phyloP scores from a whole-genome alignment of 2,113 vertebrate species.

The Microtus montanus region DNA sequence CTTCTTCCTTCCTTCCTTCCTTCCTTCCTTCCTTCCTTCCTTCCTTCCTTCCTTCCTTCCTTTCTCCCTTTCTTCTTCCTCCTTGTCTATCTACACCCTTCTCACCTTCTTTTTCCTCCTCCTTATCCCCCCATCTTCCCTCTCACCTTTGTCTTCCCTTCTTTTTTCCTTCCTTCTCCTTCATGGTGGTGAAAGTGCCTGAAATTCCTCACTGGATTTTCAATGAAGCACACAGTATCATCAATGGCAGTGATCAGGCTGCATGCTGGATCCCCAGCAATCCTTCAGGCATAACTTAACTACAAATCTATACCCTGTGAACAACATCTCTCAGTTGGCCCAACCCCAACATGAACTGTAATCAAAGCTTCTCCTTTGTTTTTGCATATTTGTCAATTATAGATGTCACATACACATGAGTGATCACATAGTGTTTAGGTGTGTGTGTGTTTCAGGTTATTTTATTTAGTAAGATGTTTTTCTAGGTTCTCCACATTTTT shows the following conservation, averaged over 20 bases:
- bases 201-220: neutral
- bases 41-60: no score
- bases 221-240: neutral
- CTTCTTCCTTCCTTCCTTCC: no score
- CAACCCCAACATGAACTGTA: neutral
- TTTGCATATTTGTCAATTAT: neutral
- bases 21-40: no score
- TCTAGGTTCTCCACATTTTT: no score
- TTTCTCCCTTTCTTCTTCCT: neutral
- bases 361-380: neutral
- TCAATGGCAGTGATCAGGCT: neutral
- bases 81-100: neutral
- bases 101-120: neutral
- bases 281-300: neutral
- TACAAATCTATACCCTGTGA: neutral
- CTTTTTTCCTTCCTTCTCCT: neutral
- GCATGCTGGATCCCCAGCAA: neutral
- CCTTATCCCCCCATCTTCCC: neutral
- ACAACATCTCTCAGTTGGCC: neutral
- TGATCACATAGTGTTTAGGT: neutral
- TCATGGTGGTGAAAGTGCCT: neutral
- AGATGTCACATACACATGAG: neutral
- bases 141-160: neutral
- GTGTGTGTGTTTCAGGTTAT: neutral
- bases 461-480: neutral